phyloP scores from a whole-genome alignment of 1,140 invertebrate species.

The Physella acuta region DNA sequence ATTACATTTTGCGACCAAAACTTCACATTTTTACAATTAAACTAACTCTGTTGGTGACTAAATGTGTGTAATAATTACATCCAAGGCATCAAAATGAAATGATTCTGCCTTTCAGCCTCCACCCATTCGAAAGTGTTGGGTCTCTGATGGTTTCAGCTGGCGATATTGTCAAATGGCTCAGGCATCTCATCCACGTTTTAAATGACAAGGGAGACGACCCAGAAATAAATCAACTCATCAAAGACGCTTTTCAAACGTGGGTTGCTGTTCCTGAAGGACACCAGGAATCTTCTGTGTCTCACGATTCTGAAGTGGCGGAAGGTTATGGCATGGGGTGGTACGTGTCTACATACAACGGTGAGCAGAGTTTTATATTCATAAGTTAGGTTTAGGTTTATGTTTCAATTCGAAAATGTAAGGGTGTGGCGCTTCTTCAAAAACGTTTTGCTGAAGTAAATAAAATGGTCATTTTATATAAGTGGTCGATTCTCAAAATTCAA shows the following conservation, averaged over 20 bases:
- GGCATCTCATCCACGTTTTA: conserved; percentile 8
- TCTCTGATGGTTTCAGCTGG: conserved; percentile 16
- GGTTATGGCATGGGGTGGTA: conserved; percentile 24
- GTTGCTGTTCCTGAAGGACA: not conserved
- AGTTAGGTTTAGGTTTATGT: not conserved
- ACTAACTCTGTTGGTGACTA: too few species aligned
- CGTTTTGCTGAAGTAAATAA: not conserved
- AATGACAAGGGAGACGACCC: conserved; percentile 15
- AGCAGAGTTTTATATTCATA: not conserved
- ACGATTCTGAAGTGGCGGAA: not conserved
- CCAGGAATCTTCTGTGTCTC: not conserved
- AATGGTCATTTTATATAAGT: too few species aligned
- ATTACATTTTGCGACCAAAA: too few species aligned
- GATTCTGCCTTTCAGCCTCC: too few species aligned
- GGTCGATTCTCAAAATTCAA: too few species aligned
- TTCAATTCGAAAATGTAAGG: not conserved
- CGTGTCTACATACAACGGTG: conserved; percentile 14
- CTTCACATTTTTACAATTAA: too few species aligned
- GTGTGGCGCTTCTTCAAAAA: not conserved
- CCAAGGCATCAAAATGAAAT: too few species aligned
- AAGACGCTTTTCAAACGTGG: conserved; percentile 17
- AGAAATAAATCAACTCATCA: not conserved
- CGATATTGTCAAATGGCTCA: conserved; percentile 17
- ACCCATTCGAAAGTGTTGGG: conserved; percentile 8
- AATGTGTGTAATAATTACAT: too few species aligned